phyloP scores from a whole-genome alignment of 1,140 invertebrate genomes.

The Anagrus nilaparvatae region DNA sequence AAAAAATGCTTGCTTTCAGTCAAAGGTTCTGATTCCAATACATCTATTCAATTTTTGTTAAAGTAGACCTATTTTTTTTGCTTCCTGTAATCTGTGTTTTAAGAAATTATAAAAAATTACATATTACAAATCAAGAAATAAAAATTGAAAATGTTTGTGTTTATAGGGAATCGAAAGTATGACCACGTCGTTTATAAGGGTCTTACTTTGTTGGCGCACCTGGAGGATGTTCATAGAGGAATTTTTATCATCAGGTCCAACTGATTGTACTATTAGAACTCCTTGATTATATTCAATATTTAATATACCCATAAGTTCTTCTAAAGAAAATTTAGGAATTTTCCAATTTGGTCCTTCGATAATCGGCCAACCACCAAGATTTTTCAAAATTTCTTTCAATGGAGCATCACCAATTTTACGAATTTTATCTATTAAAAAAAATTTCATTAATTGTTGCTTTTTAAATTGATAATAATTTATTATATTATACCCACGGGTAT shows the following conservation, averaged over 20 bases:
- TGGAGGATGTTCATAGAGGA: slow-evolving; percentile 77
- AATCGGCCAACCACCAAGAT: slow-evolving; percentile 70
- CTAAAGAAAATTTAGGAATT: slow-evolving; percentile 46
- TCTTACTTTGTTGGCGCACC: slow-evolving; percentile 48
- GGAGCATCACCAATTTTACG: slow-evolving; percentile 56
- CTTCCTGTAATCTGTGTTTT: too few relatives aligned
- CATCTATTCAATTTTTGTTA: too few relatives aligned
- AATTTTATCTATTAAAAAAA: slow-evolving; percentile 65
- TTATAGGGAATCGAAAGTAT: background rate
- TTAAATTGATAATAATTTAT: background rate
- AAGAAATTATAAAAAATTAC: too few relatives aligned
- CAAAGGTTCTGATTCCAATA: too few relatives aligned
- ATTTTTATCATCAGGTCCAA: slow-evolving; percentile 78
- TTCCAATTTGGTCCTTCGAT: slow-evolving; percentile 53
- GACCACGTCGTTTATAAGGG: slow-evolving; percentile 26
- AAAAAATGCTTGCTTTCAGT: too few relatives aligned
- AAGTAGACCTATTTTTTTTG: too few relatives aligned
- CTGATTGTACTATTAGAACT: slow-evolving; percentile 67
- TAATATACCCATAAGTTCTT: slow-evolving; percentile 56
- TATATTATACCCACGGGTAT: slow-evolving; percentile 63
- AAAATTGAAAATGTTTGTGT: too few relatives aligned
- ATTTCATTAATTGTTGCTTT: background rate
- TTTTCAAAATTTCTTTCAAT: slow-evolving; percentile 47
- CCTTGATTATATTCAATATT: slow-evolving; percentile 64
- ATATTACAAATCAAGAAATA: too few relatives aligned